phyloP scores from a whole-genome alignment of 2,888 invertebrate species.

The Clunio marinus region DNA sequence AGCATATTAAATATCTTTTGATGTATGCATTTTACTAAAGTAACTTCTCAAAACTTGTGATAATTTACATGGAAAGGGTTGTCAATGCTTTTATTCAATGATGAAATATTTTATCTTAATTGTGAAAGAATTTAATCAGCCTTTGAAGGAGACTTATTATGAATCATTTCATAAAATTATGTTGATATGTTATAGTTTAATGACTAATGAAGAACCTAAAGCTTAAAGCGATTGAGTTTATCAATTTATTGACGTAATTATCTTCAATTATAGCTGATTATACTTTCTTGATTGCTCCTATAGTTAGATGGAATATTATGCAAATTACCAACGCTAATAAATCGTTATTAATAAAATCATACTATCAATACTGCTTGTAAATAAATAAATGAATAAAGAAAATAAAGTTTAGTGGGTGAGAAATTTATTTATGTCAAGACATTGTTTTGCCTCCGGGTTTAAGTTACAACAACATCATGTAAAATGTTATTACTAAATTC shows the following conservation, averaged over 20 bases:
- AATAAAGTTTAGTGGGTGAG: constrained; percentile 16
- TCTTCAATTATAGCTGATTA: neutral
- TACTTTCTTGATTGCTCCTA: neutral
- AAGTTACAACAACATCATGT: no score
- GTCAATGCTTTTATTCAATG: no score
- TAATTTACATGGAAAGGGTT: no score
- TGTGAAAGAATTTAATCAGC: no score
- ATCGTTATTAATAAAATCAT: constrained; percentile 12
- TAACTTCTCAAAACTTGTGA: no score
- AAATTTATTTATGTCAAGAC: neutral
- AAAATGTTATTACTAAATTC: no score
- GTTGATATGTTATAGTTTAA: neutral
- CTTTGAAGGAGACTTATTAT: no score
- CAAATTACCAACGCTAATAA: constrained; percentile 20
- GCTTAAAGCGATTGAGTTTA: neutral
- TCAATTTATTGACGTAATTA: constrained; percentile 19
- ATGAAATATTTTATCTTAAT: no score
- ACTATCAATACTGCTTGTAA: neutral
- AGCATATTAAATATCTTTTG: no score
- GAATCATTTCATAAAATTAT: no score
- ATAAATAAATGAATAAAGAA: neutral
- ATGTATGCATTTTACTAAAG: no score
- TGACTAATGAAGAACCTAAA: neutral
- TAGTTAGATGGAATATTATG: neutral
- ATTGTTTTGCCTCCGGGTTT: constrained; percentile 15